Evolutionary conservation across 1,140 invertebrate genomes (phyloP).

Genomic region (Cotesia glomerata): DNA sequence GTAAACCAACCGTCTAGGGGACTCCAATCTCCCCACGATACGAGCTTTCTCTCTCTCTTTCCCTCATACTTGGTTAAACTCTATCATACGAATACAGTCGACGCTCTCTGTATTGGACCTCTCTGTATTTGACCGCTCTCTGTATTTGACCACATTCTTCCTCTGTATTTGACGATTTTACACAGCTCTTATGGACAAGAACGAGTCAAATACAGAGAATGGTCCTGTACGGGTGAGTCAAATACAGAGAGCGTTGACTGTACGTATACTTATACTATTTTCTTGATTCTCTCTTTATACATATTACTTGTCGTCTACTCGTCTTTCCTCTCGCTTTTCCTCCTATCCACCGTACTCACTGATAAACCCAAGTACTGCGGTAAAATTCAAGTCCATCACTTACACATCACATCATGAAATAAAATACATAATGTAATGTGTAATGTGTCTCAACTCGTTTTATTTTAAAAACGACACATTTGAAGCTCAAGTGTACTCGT

Average conservation of each 20-base stretch:
- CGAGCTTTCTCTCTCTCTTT: slow-evolving; percentile 11
- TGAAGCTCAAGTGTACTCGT: too few relatives aligned
- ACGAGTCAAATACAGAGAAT: too few relatives aligned
- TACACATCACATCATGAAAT: not conserved
- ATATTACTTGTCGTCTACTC: not conserved
- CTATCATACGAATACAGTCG: slow-evolving; percentile 23
- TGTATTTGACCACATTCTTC: too few relatives aligned
- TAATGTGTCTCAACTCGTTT: too few relatives aligned
- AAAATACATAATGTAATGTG: slow-evolving; percentile 1
- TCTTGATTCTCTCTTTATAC: not conserved
- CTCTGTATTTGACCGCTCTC: too few relatives aligned
- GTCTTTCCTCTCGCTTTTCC: not conserved
- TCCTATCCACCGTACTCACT: not conserved
- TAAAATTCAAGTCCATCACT: not conserved
- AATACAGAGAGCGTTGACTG: too few relatives aligned
- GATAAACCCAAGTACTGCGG: slow-evolving; percentile 10
- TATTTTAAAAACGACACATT: too few relatives aligned
- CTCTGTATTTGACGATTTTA: too few relatives aligned
- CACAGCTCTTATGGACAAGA: too few relatives aligned
- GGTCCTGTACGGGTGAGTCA: too few relatives aligned
- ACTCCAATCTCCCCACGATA: slow-evolving; percentile 13
- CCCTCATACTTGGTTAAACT: not conserved
- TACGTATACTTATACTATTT: not conserved
- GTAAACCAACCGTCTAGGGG: not conserved
- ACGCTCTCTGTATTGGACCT: too few relatives aligned